Evolutionary conservation across 2,888 invertebrate genomes (phyloP), one percentile per base, ranked within the genome.

Genomic region (Gymnosoma rotundatum): DNA sequence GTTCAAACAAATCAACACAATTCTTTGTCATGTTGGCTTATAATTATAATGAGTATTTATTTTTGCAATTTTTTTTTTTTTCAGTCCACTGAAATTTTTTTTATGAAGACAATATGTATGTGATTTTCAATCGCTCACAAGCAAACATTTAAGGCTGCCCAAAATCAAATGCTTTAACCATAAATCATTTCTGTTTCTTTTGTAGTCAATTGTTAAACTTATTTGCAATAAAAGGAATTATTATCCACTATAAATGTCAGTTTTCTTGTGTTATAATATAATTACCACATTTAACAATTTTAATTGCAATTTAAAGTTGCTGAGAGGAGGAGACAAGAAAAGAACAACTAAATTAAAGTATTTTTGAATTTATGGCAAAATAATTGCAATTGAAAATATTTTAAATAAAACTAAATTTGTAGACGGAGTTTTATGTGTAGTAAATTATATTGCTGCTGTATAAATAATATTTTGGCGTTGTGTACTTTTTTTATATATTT

Each of bases 381-480:
- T 81, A 84, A 84, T 81, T 78, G 61, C 80, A 38, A 73, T 76
- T 78, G 18, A 73, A 76, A 83, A 60, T 73, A 67, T 73, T 48
- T 54, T 6, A 16, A 16, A 48, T 6, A 16, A 48, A 16, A 48
- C 45, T n/a, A 48, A 48, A 48, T 7, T 5, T 48, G 3, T 16
- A 5, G 45, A n/a, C 12, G 45, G n/a, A n/a, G 16, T 48, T 48
- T 48, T 48, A 14, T 16, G 16, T 16, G 5, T 16, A 48, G 12
- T n/a, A 48, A 48, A 3, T 16, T 12, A 48, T 48, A 16, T 48
- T 6, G 16, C 45, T 48, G 2, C 14, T 14, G 45, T n/a, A 48
- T 48, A 48, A n/a, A 48, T 45, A 38, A 38, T 8, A 10, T 38
- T 42, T 42, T 42, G 42, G 42, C 12, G 42, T 42, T 42, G 12